Evolutionary conservation across 2,888 invertebrate genomes (phyloP).

Genomic region (Chesias legatella): DNA sequence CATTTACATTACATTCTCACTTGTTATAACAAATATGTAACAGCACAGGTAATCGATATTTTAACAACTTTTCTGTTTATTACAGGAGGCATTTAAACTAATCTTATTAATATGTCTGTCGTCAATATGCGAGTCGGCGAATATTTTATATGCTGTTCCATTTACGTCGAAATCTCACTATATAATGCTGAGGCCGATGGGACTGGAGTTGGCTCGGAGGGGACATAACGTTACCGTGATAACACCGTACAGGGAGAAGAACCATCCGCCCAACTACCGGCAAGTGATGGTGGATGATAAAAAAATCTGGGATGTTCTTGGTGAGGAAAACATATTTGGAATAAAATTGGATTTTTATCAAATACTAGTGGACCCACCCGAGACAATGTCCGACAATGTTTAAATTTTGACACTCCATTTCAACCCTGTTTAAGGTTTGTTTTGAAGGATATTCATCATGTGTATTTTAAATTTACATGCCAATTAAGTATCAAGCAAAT

Average conservation of each 20-base stretch:
- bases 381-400: too few relatives aligned
- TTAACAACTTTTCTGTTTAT: background rate
- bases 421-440: too few relatives aligned
- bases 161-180: slow-evolving; percentile 73
- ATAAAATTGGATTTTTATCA: too few relatives aligned
- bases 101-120: slow-evolving; percentile 20
- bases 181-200: slow-evolving; percentile 64
- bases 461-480: too few relatives aligned
- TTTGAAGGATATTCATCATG: too few relatives aligned
- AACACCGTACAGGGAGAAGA: slow-evolving; percentile 51
- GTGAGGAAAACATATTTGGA: slow-evolving; percentile 37
- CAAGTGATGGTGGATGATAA: slow-evolving; percentile 56
- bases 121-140: slow-evolving; percentile 44
- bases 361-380: too few relatives aligned
- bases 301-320: slow-evolving; percentile 63
- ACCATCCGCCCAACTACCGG: slow-evolving; percentile 57
- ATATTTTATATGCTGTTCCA: slow-evolving; percentile 69
- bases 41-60: too few relatives aligned
- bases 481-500: too few relatives aligned
- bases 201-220: slow-evolving; percentile 68
- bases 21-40: too few relatives aligned
- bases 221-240: slow-evolving; percentile 78
- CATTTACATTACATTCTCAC: too few relatives aligned
- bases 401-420: too few relatives aligned
- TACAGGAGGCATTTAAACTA: slow-evolving; percentile 26